A percentile compares a stretch with the other conserved stretches of the same genome.
These are phyloP conservation scores for Orchestes rusci DNA, from an alignment of 2,888 invertebrate species.

Conservation along the genomic window DNA sequence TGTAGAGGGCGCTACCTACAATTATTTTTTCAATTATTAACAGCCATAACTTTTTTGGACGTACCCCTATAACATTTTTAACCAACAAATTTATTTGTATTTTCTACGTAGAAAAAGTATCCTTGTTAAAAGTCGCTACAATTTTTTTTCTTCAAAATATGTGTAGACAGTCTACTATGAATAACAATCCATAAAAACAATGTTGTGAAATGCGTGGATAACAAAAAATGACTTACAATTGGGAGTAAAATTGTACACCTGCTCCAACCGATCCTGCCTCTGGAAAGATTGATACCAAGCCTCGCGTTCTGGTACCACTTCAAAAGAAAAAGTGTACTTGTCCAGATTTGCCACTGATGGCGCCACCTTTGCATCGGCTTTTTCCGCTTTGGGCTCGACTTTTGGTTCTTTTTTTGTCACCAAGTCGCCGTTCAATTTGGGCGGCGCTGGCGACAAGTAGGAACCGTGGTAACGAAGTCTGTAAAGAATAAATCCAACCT, in stretches of 20 bases:
- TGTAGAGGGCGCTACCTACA: no score
- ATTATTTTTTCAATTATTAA: no score
- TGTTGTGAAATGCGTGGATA: no score
- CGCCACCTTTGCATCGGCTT: slow-evolving; percentile 21
- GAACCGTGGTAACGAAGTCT: slow-evolving; percentile 43
- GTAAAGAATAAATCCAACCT: slow-evolving; percentile 32
- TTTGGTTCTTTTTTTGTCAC: slow-evolving; percentile 5
- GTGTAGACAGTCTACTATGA: no score
- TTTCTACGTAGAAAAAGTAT: no score
- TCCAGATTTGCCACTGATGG: slow-evolving; percentile 45
- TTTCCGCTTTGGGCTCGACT: slow-evolving; percentile 4
- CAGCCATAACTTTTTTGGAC: no score
- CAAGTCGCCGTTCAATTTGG: slow-evolving; percentile 36
- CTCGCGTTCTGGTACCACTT: slow-evolving; percentile 64
- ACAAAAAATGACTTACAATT: slow-evolving; percentile 44
- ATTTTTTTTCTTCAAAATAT: no score
- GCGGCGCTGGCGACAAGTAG: slow-evolving; percentile 33
- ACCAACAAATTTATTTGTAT: no score
- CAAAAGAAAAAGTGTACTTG: slow-evolving; percentile 66
- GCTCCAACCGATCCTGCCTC: slow-evolving; percentile 66
- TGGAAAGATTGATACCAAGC: slow-evolving; percentile 75
- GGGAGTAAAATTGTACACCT: slow-evolving; percentile 52
- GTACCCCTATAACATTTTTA: no score
- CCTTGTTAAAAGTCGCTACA: no score
- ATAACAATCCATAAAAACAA: no score